These are phyloP conservation scores for Sebastes itinus DNA, from an alignment of 2,797 vertebrate species.

Conservation along the genomic window DNA sequence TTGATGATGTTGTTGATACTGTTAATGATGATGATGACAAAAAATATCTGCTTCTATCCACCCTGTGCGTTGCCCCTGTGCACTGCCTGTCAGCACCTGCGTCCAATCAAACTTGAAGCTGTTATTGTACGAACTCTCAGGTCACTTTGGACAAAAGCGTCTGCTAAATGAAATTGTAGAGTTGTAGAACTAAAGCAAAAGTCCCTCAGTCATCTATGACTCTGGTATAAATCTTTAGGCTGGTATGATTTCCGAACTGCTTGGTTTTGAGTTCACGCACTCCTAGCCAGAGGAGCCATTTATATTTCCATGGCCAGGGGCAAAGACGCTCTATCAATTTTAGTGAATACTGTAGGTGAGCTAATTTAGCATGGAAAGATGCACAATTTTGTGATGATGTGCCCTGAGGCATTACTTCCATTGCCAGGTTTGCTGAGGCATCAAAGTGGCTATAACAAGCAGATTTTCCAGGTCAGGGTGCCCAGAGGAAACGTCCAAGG, in stretches of 20 bases:
- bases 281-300: constrained; percentile 20
- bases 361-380: constrained; percentile 50
- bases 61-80: too few species aligned
- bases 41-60: too few species aligned
- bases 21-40: too few species aligned
- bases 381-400: constrained; percentile 48
- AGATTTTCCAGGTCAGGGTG: constrained; percentile 56
- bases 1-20: too few species aligned
- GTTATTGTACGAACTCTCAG: too few species aligned
- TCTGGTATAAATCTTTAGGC: neutral
- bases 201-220: neutral
- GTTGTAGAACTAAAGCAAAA: neutral
- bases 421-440: constrained; percentile 48
- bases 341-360: constrained; percentile 33
- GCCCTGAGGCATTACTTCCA: constrained; percentile 26
- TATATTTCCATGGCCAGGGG: constrained; percentile 21
- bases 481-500: constrained; percentile 18
- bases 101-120: too few species aligned
- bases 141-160: too few species aligned
- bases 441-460: constrained; percentile 50
- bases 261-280: neutral
- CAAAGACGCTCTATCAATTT: constrained; percentile 15
- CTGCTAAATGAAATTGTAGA: too few species aligned
- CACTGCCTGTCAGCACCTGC: too few species aligned
- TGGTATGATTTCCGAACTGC: neutral